A percentile compares a stretch with the other conserved stretches of the same genome.
phyloP scores from a whole-genome alignment of 2,888 invertebrate species.

The Aradus depressus region DNA sequence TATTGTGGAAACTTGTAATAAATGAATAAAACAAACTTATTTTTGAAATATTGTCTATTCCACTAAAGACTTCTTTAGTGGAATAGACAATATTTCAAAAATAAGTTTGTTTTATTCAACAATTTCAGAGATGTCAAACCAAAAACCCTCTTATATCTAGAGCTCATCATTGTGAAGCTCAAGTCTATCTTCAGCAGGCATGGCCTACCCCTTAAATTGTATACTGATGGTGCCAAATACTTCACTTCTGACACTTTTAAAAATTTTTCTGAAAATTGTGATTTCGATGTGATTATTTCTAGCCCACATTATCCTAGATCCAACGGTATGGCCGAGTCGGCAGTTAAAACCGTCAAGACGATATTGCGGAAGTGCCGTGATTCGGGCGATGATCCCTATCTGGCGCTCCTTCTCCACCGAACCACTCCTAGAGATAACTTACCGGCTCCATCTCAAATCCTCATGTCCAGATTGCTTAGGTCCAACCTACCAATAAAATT shows the following conservation, averaged over 20 bases:
- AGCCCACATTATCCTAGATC: conserved; percentile 9
- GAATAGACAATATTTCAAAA: too few species aligned
- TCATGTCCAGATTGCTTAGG: conserved; percentile 9
- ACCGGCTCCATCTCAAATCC: conserved; percentile 1
- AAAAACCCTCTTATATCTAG: too few species aligned
- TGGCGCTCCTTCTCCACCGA: conserved; percentile 7
- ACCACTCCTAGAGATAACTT: conserved; percentile 6
- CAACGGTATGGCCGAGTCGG: conserved; percentile 11
- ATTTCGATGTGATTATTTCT: conserved; percentile 6
- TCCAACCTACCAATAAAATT: conserved; percentile 8
- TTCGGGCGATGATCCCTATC: neutral
- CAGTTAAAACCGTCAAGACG: conserved; percentile 6
- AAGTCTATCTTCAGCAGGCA: conserved; percentile 15
- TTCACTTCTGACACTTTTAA: conserved; percentile 7
- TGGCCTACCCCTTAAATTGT: conserved; percentile 12
- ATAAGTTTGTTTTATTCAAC: too few species aligned
- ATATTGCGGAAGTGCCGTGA: conserved; percentile 7
- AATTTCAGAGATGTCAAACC: too few species aligned
- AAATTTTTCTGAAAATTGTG: conserved; percentile 5
- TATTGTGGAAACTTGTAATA: too few species aligned
- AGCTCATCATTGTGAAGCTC: conserved; percentile 23
- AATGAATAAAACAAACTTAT: too few species aligned
- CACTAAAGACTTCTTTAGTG: too few species aligned
- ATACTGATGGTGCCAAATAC: conserved; percentile 12
- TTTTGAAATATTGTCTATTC: too few species aligned